Conservation (phyloP, 2,888 invertebrate genomes). For the Nemapogon koenigi region DNA sequence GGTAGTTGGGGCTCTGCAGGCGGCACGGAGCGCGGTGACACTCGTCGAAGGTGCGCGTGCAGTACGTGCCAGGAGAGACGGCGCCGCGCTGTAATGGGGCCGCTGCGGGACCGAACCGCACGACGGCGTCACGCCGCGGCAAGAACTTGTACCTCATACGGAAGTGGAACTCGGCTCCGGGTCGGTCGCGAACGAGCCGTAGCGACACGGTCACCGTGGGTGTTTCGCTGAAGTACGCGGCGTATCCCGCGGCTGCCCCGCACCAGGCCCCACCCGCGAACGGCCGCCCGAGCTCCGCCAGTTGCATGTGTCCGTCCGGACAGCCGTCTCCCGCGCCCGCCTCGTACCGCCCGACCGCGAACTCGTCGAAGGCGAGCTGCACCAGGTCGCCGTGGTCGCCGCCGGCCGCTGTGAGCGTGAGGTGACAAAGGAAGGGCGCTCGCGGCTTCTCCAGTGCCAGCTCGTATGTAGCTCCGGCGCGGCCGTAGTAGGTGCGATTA, state of each 20-base stretch:
- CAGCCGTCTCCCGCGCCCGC: slow-evolving; percentile 77
- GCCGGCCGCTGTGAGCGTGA: slow-evolving; percentile 91
- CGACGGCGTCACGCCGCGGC: slow-evolving; percentile 79
- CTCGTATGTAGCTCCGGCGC: slow-evolving; percentile 81
- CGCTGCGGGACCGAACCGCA: slow-evolving; percentile 77
- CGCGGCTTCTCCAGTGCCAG: slow-evolving; percentile 78
- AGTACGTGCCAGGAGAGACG: slow-evolving; percentile 84
- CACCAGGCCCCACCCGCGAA: slow-evolving; percentile 93
- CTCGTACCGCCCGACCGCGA: slow-evolving; percentile 85
- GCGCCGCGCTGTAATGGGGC: slow-evolving; percentile 84
- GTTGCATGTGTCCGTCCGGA: slow-evolving; percentile 87
- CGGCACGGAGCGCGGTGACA: slow-evolving; percentile 85
- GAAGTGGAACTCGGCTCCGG: slow-evolving; percentile 80
- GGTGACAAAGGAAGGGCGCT: slow-evolving; percentile 86
- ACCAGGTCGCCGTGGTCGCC: slow-evolving; percentile 88
- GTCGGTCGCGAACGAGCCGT: slow-evolving; percentile 75
- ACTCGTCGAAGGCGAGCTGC: slow-evolving; percentile 88
- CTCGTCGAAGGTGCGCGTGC: slow-evolving; percentile 85
- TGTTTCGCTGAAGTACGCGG: slow-evolving; percentile 89
- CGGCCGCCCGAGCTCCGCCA: slow-evolving; percentile 84
- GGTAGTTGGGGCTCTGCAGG: slow-evolving; percentile 89
- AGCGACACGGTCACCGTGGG: slow-evolving; percentile 87
- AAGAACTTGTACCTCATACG: slow-evolving; percentile 83
- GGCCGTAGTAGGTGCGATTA: slow-evolving; percentile 91
- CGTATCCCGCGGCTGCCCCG: slow-evolving; percentile 79